Conservation (phyloP, 2,797 vertebrate species). For the Lateolabrax maculatus region DNA sequence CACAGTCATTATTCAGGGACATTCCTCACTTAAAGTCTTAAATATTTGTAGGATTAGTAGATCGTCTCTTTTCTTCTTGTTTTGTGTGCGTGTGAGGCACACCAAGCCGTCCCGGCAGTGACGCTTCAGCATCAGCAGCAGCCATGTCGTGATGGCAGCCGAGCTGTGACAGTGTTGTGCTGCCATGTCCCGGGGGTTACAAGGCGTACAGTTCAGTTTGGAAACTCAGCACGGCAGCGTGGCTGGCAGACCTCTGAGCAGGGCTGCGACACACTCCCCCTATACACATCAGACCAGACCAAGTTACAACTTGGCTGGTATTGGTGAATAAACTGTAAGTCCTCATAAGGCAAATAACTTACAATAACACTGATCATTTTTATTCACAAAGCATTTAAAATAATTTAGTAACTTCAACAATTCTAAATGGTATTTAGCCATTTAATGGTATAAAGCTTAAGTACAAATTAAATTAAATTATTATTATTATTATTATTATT, state of each 20-base stretch:
- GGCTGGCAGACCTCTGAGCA: conserved; percentile 36
- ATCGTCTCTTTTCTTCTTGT: background rate
- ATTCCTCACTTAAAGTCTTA: conserved; percentile 15
- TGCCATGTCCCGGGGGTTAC: conserved; percentile 37
- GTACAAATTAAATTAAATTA: background rate
- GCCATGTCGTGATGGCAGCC: conserved; percentile 31
- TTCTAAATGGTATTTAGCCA: background rate
- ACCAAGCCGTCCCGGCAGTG: background rate
- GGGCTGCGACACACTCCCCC: conserved; percentile 27
- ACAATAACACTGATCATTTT: no score
- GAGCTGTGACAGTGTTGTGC: conserved; percentile 46
- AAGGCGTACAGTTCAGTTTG: conserved; percentile 25
- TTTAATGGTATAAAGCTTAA: background rate
- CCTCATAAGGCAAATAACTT: background rate
- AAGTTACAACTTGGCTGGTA: conserved; percentile 16
- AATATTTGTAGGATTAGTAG: conserved; percentile 18
- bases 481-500: background rate
- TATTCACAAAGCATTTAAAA: background rate
- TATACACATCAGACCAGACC: conserved; percentile 1
- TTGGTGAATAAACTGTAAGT: background rate
- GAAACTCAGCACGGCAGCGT: conserved; percentile 37
- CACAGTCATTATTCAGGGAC: conserved; percentile 37
- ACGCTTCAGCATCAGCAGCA: conserved; percentile 28
- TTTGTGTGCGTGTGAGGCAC: background rate
- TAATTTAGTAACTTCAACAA: background rate